Evolutionary conservation across 1,140 invertebrate genomes (phyloP), one percentile per base, ranked within the genome.

Genomic region (Formica selysi): DNA sequence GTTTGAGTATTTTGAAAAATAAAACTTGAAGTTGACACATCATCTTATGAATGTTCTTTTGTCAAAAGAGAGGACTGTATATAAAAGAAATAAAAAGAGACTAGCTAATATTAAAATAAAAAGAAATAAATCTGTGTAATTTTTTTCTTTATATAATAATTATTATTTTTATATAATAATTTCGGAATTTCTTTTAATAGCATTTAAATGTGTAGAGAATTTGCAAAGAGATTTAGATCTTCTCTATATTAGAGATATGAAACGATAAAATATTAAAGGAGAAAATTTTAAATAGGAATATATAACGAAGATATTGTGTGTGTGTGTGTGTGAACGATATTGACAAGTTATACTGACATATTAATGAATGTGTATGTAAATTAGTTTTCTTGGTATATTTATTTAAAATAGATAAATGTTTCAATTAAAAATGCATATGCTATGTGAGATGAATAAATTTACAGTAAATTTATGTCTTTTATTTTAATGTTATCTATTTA

Each of bases 1-100:
- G 10, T 67, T 57, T 68, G 32, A 80, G 36, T 10, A 29, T 29
- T 13, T 10, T 62, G 7, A 36, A 65, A 78, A 65, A 44, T 44
- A 3, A 16, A 78, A 7, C 44, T 44, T 32, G 16, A 29, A 62
- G 3, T 22, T 76, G 19, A 19, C 7, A 11, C 62, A 41, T 76
- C 11, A 76, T 62, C 19, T 13, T 29, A 76, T n/a, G 5, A 62
- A 16, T 11, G 7, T 16, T 41, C 5, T 38, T 61, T 61, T 4
- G 1, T 41, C 19, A 36, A 19, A 38, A 41, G 13, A 41, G 5
- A 64, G 19, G 36, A 2, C 16, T 38, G 16, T 41, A 10, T 41
- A 11, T 13, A 48, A 0, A 48, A 48, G 44, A 59, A 38, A 41
- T 13, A 38, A 54, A n/a, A 16, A 36, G 22, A 6, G 3, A 38